Evolutionary conservation across 35 echinoderm and acorn worm species (phyloP), one percentile per base, ranked within the genome.

Genomic region (Holothuria glaberrima): DNA sequence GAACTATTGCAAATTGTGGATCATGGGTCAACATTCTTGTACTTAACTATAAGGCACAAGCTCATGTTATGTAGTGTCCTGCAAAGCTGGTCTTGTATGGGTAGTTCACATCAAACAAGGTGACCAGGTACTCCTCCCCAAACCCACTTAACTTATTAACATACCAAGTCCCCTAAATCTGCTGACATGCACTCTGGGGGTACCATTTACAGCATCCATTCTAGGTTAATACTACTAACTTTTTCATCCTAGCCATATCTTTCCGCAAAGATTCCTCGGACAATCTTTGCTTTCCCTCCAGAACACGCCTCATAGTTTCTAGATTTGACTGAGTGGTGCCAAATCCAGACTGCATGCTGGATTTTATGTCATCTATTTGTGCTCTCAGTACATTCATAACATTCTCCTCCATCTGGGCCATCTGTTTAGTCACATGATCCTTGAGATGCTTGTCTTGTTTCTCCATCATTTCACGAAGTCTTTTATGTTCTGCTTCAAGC

Each of bases 261-360:
- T 61, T 84, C 57, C 34, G 57, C 54, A 84, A 63, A 16, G 56
- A 16, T 32, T 84, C 80, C 12, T 84, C 80, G 12, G 52, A 61
- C 18, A 84, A 56, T 61, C 80, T 84, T 54, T 84, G 80, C 36
- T 84, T 84, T 36, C 80, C 80, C 24, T 84, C 80, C 27, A 84
- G 18, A 0, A 84, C 28, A 13, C n/a, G n/a, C 25, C 80, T 84
- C 80, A 84, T 84, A 10, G 80, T 84, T 29, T 84, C 80, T 14
- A 84, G 12, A 30, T 62, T 84, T 32, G 80, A 84, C 57, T 84
- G 80, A 12, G 32, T 61, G 13, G 80, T 84, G 26, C 80, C 80
- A 20, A 84, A 33, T 26, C 54, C 80, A 6, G 54, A 59, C 21
- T 84, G 80, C 27, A 84, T 27, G 80, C 28, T 84, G 22, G 80